Evolutionary conservation across 2,113 vertebrate genomes (phyloP), one percentile per base, ranked within the genome.

Genomic region (Urocolius indicus): DNA sequence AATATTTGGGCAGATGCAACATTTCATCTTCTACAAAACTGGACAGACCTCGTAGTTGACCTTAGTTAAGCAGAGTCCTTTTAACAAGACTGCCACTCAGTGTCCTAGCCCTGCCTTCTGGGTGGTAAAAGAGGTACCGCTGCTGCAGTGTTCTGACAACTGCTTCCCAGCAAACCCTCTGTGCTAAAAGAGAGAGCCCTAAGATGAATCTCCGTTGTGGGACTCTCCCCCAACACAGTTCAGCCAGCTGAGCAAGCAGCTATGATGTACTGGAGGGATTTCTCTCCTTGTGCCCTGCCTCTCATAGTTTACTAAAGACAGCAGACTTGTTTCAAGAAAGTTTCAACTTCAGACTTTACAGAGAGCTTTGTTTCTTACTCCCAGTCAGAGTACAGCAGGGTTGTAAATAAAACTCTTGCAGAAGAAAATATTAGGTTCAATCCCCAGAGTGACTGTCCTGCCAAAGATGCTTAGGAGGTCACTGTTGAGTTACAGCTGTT

Each of bases 191-290:
- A 3, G 18, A 55, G 18, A 55, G 58, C n/a, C 51, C 41, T 13
- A 21, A 23, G 36, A 17, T 6, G 15, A 26, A 30, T 15, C 8
- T 32, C 16, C 23, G 46, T 7, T 2, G 38, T n/a, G 21, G 62
- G 26, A 20, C 45, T 52, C 5, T 0, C 5, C 12, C 10, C 49
- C 9, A 17, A 43, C 0, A 2, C 30, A n/a, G 71, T 38, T 36
- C 52, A 24, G 45, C 34, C 62, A 59, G 59, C 18, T 3, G 2
- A n/a, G 30, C 58, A 49, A 27, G 30, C 34, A 30, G 43, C 49
- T 34, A 10, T 30, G 57, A 14, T 4, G n/a, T 54, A 15, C 46
- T 5, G 12, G 19, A 49, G 48, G 16, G 26, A 3, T n/a, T 73
- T 43, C 26, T 61, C 29, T 54, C 38, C 76, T 65, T 0, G 0